These are phyloP conservation scores for Sardina pilchardus DNA, from an alignment of 2,113 vertebrate species.

Conservation along the genomic window DNA sequence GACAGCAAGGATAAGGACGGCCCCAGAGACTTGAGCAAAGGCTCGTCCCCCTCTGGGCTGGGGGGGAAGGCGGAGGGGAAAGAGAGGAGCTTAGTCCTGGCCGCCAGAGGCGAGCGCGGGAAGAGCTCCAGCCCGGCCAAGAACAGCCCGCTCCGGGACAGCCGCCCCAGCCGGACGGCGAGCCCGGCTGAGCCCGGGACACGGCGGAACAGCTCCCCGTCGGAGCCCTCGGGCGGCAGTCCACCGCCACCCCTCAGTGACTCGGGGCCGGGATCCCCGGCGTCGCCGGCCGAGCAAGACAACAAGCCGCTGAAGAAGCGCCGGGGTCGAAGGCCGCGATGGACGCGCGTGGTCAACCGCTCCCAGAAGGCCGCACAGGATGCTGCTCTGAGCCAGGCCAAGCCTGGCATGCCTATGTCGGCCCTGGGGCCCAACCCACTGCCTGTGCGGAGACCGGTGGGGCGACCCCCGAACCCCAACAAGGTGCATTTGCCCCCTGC, in stretches of 20 bases:
- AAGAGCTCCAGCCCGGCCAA: slow-evolving; percentile 71
- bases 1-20: slow-evolving; percentile 47
- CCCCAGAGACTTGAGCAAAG: slow-evolving; percentile 69
- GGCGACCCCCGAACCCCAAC: slow-evolving; percentile 73
- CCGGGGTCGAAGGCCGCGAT: slow-evolving; percentile 87
- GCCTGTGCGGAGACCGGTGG: slow-evolving; percentile 70
- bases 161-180: slow-evolving; percentile 48
- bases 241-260: slow-evolving; percentile 64
- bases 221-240: slow-evolving; percentile 56
- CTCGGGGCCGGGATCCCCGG: slow-evolving; percentile 65
- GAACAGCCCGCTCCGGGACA: slow-evolving; percentile 67
- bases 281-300: slow-evolving; percentile 76
- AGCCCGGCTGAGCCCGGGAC: slow-evolving; percentile 55
- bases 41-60: slow-evolving; percentile 49
- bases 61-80: slow-evolving; percentile 70
- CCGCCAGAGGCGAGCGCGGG: slow-evolving; percentile 58
- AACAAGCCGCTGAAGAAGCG: slow-evolving; percentile 90
- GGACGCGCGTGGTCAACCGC: slow-evolving; percentile 82
- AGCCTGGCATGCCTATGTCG: slow-evolving; percentile 59
- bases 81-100: slow-evolving; percentile 62
- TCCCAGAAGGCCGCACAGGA: slow-evolving; percentile 57
- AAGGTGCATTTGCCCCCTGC: slow-evolving; percentile 56
- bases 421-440: slow-evolving; percentile 55
- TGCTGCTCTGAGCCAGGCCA: slow-evolving; percentile 57
- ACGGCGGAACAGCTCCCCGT: slow-evolving; percentile 62